Base-by-base conservation (phyloP, 2,797 vertebrate species). In the Acipenser transmontanus region DNA sequence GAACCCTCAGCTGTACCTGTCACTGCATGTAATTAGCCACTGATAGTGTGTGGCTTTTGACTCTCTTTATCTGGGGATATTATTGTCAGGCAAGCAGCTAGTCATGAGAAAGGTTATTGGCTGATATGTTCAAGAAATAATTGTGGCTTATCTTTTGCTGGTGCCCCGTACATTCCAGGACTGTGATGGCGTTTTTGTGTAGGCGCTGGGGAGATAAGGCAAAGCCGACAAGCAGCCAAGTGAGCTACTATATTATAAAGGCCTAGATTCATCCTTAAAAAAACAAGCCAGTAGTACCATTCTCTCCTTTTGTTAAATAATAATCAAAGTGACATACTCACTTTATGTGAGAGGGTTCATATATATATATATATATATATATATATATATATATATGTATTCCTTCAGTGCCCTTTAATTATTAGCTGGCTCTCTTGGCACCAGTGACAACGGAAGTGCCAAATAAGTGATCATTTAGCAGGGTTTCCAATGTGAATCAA, bases 1-100 rank as follows among this genome's bases (percentile, higher is more conserved):
- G 61, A n/a, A 48, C 51, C 72, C 77, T 72, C 65, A 72, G 49
- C 57, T 50, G 67, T 63, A 47, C 57, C 68, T 50, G 2, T 70
- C 69, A 68, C 12, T 67, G 8, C 54, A 67, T 72, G 47, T 77
- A 74, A 68, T 10, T 2, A 51, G 49, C 67, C 77, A 6, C 20
- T 63, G 73, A 69, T 73, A 62, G 65, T 69, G 11, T 14, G 17
- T 14, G 49, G 20, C 49, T 60, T 51, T 68, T 50, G 14, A 47
- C 59, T 68, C 74, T 8, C 49, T 72, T 71, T 80, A 50, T 65
- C 17, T n/a, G 56, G 1, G 47, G 50, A 2, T 71, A 70, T 66
- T 67, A 17, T 68, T 76, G 68, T 73, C 66, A 67, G 74, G 60
- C 54, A 67, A 60, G 9, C 6, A 70, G 69, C n/a, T 12, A 14